These are phyloP conservation scores for Byasa hedistus DNA, from an alignment of 2,888 invertebrate genomes.

Conservation along the genomic window DNA sequence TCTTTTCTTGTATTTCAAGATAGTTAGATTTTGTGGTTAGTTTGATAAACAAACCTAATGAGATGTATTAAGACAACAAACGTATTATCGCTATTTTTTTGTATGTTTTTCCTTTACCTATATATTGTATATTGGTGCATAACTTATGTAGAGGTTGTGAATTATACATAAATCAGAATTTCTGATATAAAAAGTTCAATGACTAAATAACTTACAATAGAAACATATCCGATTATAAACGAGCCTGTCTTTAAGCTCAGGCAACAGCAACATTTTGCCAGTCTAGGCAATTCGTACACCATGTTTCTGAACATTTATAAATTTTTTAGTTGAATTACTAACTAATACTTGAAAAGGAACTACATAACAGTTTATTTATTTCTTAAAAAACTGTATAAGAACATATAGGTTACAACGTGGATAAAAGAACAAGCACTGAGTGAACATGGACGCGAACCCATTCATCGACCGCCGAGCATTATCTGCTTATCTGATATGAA, in stretches of 20 bases:
- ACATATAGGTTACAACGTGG: background rate
- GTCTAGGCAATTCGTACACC: slow-evolving; percentile 48
- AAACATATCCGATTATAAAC: slow-evolving; percentile 64
- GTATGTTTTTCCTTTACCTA: too few species aligned
- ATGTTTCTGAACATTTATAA: slow-evolving; percentile 31
- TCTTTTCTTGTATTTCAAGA: too few species aligned
- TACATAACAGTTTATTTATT: slow-evolving; percentile 4
- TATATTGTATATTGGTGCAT: too few species aligned
- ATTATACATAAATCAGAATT: too few species aligned
- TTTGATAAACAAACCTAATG: too few species aligned
- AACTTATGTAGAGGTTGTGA: too few species aligned
- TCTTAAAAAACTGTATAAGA: too few species aligned
- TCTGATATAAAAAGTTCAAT: too few species aligned
- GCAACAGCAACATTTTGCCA: slow-evolving; percentile 61
- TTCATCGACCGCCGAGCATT: slow-evolving; percentile 22
- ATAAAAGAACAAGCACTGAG: background rate
- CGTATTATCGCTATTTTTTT: too few species aligned
- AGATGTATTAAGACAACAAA: too few species aligned
- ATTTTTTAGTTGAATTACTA: background rate
- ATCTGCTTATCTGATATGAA: slow-evolving; percentile 44
- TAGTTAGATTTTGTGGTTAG: too few species aligned
- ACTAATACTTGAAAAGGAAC: background rate
- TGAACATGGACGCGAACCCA: slow-evolving; percentile 9
- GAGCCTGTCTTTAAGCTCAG: slow-evolving; percentile 57
- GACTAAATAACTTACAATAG: slow-evolving; percentile 54